phyloP scores from a whole-genome alignment of 2,797 vertebrate species.

The Malacoctenus gilli region DNA sequence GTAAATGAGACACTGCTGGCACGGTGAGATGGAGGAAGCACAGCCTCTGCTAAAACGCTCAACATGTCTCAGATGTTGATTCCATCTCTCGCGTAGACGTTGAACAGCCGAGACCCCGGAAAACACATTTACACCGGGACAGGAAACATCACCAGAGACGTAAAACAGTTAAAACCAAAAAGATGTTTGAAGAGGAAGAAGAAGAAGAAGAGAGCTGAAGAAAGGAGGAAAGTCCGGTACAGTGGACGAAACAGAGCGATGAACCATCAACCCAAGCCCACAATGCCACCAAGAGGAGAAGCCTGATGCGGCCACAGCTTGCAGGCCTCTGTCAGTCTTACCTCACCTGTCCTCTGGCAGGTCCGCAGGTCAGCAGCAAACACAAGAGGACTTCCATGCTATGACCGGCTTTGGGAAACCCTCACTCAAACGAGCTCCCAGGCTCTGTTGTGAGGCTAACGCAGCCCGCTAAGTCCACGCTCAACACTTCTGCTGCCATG shows the following conservation, averaged over 20 bases:
- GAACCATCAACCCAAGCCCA: constrained; percentile 56
- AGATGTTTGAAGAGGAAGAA: constrained; percentile 25
- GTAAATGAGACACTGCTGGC: constrained; percentile 22
- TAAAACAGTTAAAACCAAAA: constrained; percentile 17
- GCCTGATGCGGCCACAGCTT: constrained; percentile 31
- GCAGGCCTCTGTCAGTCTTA: constrained; percentile 49
- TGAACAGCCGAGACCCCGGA: constrained; percentile 35
- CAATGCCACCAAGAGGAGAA: constrained; percentile 55
- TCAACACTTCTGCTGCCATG: no score
- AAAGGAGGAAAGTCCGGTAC: not conserved
- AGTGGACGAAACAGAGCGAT: constrained; percentile 27
- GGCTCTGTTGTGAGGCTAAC: constrained; percentile 3
- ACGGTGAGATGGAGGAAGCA: constrained; percentile 60
- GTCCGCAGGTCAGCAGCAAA: constrained; percentile 68
- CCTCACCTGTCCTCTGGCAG: constrained; percentile 77
- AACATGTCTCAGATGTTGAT: constrained; percentile 72
- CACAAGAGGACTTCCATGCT: constrained; percentile 60
- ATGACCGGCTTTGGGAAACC: constrained; percentile 45
- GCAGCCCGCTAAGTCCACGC: constrained; percentile 16
- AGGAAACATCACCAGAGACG: constrained; percentile 19
- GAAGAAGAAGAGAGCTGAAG: constrained; percentile 14
- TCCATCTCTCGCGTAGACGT: constrained; percentile 59
- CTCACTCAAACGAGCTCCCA: constrained; percentile 32
- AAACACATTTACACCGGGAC: constrained; percentile 20
- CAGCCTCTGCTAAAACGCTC: constrained; percentile 45